These are phyloP conservation scores for Gopherus evgoodei DNA, from an alignment of 2,113 vertebrate genomes.

Conservation along the genomic window DNA sequence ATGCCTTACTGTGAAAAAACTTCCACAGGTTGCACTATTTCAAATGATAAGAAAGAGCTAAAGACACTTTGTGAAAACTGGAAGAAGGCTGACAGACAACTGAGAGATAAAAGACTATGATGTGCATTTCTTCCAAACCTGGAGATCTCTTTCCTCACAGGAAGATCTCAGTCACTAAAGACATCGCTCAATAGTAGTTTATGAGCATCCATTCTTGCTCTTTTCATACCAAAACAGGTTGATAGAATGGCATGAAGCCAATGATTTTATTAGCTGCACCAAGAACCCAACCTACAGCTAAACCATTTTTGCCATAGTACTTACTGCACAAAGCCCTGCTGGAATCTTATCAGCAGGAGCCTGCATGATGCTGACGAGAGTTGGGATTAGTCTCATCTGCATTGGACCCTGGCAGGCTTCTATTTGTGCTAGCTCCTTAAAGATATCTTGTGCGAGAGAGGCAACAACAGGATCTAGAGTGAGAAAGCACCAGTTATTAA, in stretches of 20 bases:
- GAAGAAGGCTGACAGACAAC: neutral
- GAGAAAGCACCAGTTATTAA: constrained; percentile 56
- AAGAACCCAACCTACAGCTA: neutral
- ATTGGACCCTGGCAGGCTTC: constrained; percentile 96
- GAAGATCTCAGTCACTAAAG: neutral
- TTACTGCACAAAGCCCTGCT: constrained; percentile 94
- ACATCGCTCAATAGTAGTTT: neutral
- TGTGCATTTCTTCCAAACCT: neutral
- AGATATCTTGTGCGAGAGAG: constrained; percentile 97
- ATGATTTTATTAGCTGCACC: rapidly evolving
- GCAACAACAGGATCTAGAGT: constrained; percentile 95
- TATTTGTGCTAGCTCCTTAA: constrained; percentile 97
- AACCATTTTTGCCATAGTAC: constrained; percentile 54
- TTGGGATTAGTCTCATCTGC: constrained; percentile 98
- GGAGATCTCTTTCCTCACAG: neutral
- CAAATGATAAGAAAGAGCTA: neutral
- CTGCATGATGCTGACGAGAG: constrained; percentile 99
- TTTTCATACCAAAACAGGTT: neutral
- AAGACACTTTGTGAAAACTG: neutral
- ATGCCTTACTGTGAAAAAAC: neutral
- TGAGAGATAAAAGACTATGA: neutral
- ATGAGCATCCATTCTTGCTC: neutral
- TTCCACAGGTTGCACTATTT: neutral
- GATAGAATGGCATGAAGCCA: neutral
- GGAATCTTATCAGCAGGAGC: constrained; percentile 97